Conservation (phyloP, 2,888 invertebrate genomes). For the Eucriotettix oculatus region DNA sequence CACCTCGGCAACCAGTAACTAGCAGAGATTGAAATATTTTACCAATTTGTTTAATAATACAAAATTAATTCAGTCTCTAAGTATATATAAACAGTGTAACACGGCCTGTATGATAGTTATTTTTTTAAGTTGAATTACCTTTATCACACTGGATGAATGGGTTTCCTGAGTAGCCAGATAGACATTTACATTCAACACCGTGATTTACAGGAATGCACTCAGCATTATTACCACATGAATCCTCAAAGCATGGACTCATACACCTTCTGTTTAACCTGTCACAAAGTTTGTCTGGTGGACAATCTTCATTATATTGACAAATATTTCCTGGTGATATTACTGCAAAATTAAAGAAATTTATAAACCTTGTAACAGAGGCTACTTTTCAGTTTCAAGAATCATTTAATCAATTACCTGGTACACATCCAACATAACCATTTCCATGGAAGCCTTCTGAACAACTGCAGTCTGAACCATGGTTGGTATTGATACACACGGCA, state of each 20-base stretch:
- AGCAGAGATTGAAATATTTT: constrained; percentile 16
- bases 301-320: constrained; percentile 83
- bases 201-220: constrained; percentile 62
- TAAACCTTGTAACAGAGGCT: not conserved
- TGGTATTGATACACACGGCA: constrained; percentile 74
- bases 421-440: constrained; percentile 67
- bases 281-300: constrained; percentile 70
- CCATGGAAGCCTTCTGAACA: constrained; percentile 76
- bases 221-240: constrained; percentile 68
- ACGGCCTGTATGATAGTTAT: too few species aligned
- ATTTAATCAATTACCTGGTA: constrained; percentile 41
- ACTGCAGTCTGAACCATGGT: constrained; percentile 73
- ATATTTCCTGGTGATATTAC: constrained; percentile 36
- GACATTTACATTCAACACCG: constrained; percentile 58
- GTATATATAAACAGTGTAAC: too few species aligned
- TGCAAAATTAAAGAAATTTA: constrained; percentile 17
- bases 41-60: too few species aligned
- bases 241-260: constrained; percentile 62
- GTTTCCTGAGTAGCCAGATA: constrained; percentile 57
- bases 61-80: too few species aligned
- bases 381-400: not conserved
- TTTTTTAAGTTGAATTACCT: constrained; percentile 25
- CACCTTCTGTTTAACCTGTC: constrained; percentile 71
- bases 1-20: constrained; percentile 53
- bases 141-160: constrained; percentile 53